Percentiles rank a stretch among this genome's conserved stretches.
These are phyloP conservation scores for Vollenhovia emeryi DNA, from an alignment of 1,140 invertebrate species.

Conservation along the genomic window DNA sequence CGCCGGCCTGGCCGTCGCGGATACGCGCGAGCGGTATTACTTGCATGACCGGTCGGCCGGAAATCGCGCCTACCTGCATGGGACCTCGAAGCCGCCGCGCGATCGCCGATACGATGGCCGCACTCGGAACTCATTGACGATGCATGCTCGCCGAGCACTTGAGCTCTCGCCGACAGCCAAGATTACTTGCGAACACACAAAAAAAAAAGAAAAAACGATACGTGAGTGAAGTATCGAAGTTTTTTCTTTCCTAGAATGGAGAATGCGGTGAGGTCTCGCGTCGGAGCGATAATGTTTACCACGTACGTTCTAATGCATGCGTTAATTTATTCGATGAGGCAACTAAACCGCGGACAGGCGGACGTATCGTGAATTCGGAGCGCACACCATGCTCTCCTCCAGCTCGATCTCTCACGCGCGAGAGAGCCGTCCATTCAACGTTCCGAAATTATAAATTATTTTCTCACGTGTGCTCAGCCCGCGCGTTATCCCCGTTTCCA, in stretches of 20 bases:
- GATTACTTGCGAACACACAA: neutral
- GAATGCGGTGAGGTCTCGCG: neutral
- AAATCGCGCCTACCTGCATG: slow-evolving; percentile 35
- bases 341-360: neutral
- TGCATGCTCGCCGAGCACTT: neutral
- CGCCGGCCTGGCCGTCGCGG: neutral
- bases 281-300: neutral
- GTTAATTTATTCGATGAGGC: neutral
- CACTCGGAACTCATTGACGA: neutral
- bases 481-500: neutral
- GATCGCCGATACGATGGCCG: neutral
- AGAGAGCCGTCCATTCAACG: neutral
- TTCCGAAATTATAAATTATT: slow-evolving; percentile 43
- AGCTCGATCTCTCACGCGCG: neutral
- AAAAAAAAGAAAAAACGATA: neutral
- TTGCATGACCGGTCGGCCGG: neutral
- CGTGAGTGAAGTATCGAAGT: neutral
- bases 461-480: neutral
- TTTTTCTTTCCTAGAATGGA: neutral
- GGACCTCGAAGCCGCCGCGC: neutral
- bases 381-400: neutral
- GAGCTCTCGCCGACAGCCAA: neutral
- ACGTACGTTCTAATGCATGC: neutral
- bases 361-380: neutral
- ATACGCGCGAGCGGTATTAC: neutral